These are phyloP conservation scores for Artibeus lituratus DNA, from an alignment of 2,797 vertebrate species.

Conservation along the genomic window DNA sequence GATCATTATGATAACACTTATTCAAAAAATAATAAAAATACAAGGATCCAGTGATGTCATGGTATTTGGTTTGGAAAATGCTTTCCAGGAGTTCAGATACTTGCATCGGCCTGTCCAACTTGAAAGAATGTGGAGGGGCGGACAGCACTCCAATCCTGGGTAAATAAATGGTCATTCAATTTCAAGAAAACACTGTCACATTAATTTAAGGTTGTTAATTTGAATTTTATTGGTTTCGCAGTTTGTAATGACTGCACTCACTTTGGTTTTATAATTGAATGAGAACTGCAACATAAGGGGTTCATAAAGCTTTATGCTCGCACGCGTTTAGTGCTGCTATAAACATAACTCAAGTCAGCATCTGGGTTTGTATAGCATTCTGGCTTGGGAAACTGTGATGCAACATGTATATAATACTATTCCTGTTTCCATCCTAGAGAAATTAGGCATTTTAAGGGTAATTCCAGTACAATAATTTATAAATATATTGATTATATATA, in stretches of 20 bases:
- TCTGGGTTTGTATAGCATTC: background rate
- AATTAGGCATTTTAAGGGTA: background rate
- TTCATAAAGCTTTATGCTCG: conserved; percentile 33
- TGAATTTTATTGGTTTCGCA: conserved; percentile 47
- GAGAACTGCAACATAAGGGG: background rate
- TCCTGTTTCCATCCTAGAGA: background rate
- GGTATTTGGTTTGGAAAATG: background rate
- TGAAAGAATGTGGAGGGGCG: background rate
- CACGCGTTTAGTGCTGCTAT: conserved; percentile 43
- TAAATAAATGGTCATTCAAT: conserved; percentile 12
- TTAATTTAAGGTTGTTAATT: conserved; percentile 51
- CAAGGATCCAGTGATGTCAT: background rate
- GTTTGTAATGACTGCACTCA: conserved; percentile 41
- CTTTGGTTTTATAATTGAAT: conserved; percentile 48
- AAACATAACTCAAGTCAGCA: conserved; percentile 49
- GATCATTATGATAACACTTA: background rate
- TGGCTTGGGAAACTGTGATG: background rate
- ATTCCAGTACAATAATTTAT: background rate
- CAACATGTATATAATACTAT: background rate
- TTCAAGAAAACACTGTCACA: conserved; percentile 11
- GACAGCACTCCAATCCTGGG: background rate
- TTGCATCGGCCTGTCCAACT: background rate
- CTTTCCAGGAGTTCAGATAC: background rate
- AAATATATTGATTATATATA: background rate
- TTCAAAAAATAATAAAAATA: background rate